Conservation (phyloP, 2,888 invertebrate genomes). For the Drosophila kambysellisi region DNA sequence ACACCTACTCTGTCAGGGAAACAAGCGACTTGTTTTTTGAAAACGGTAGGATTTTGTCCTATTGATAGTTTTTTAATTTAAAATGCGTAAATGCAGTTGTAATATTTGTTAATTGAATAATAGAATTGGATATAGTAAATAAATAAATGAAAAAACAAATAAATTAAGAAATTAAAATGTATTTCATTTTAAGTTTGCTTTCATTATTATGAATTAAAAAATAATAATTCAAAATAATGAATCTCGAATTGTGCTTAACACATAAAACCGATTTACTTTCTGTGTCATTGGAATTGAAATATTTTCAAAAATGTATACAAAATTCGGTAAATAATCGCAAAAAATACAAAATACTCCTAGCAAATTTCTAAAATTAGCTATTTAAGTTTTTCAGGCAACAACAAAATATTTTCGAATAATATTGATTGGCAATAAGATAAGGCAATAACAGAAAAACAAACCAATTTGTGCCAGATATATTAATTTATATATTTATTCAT, state of each 20-base stretch:
- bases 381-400: no score
- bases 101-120: not conserved
- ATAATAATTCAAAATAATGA: not conserved
- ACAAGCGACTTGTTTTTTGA: not conserved
- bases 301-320: no score
- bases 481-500: not conserved
- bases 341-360: no score
- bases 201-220: not conserved
- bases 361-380: no score
- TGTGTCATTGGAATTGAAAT: no score
- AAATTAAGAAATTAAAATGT: not conserved
- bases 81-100: not conserved
- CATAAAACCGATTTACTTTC: not conserved
- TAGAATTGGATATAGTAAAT: not conserved
- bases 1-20: not conserved
- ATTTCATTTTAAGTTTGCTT: not conserved
- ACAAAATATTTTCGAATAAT: not conserved
- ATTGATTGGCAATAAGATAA: not conserved
- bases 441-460: not conserved
- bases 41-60: not conserved
- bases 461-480: not conserved
- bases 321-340: no score
- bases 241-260: not conserved
- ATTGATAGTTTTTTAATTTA: not conserved
- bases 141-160: not conserved